Evolutionary conservation across 2,888 invertebrate species (phyloP).

Genomic region (Dysmachus trigonus): DNA sequence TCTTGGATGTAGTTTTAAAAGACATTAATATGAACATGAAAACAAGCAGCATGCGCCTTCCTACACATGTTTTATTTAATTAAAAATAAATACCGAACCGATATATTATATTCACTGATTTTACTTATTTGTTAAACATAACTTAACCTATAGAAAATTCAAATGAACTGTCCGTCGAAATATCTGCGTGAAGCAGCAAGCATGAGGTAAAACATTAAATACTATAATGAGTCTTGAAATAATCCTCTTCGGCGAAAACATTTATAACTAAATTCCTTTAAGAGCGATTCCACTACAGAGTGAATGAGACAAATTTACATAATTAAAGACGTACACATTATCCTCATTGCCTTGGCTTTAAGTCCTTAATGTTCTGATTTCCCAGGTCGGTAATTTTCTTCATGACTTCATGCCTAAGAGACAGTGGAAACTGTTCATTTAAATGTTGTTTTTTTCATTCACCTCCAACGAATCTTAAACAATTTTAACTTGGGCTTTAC

Average conservation of each 20-base stretch:
- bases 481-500: not conserved
- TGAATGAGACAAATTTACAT: constrained; percentile 43
- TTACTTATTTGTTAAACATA: too few relatives aligned
- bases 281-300: not conserved
- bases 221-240: not conserved
- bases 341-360: constrained; percentile 45
- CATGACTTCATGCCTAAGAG: constrained; percentile 35
- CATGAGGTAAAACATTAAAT: not conserved
- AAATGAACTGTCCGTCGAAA: not conserved
- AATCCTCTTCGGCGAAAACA: too few relatives aligned
- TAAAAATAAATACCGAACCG: not conserved
- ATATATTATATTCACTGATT: not conserved
- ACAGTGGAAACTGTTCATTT: not conserved
- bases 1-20: not conserved
- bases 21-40: not conserved
- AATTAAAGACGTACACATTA: constrained; percentile 47
- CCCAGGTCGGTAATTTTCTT: constrained; percentile 47
- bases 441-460: not conserved
- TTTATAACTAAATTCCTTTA: not conserved
- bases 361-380: constrained; percentile 47
- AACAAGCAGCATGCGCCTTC: not conserved
- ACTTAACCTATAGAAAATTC: too few relatives aligned
- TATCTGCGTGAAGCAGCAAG: not conserved
- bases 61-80: not conserved
- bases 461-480: not conserved